Evolutionary conservation across 2,113 vertebrate species (phyloP), one percentile per base, ranked within the genome.

Genomic region (Poeciliopsis occidentalis): DNA sequence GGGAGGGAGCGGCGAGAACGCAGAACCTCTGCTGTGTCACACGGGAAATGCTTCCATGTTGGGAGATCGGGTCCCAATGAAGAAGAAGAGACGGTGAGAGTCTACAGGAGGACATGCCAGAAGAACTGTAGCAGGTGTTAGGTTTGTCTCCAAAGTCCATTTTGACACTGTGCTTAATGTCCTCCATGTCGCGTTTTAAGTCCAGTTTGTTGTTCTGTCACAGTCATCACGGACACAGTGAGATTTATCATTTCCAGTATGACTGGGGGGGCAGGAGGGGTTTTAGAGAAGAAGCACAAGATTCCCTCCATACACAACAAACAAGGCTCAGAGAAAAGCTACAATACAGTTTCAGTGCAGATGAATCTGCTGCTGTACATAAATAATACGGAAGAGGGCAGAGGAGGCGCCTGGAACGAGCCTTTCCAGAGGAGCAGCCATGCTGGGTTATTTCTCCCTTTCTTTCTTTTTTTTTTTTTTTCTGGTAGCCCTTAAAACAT

Each of bases 161-260:
- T 88, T 80, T 88, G 82, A 91, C 77, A 88, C 73, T 86, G 87
- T 69, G 17, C 22, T 57, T n/a, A n/a, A n/a, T 10, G 51, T 57
- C 51, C 51, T 54, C 7, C 51, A 11, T 6, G 51, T 24, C 24
- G 19, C 24, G 6, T n/a, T 54, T n/a, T 2, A n/a, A 57, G 51
- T 57, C 7, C 51, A 57, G 51, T 57, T 57, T 57, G 51, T 57
- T 24, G 24, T 57, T 57, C 24, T n/a, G 51, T 57, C 51, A 57
- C 91, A 88, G 92, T 93, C 83, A 37, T 92, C 85, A 92, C 91
- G 86, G 89, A 90, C 93, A 93, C 92, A 93, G 92, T 92, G 91
- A 90, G 85, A 83, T 79, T 85, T 79, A 78, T 92, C 89, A 57
- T 81, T 88, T 76, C 69, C 64, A 57, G 73, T 78, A 85, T 65